Evolutionary conservation across 2,797 vertebrate genomes (phyloP).

Genomic region (Hypotaenidia okinawae): DNA sequence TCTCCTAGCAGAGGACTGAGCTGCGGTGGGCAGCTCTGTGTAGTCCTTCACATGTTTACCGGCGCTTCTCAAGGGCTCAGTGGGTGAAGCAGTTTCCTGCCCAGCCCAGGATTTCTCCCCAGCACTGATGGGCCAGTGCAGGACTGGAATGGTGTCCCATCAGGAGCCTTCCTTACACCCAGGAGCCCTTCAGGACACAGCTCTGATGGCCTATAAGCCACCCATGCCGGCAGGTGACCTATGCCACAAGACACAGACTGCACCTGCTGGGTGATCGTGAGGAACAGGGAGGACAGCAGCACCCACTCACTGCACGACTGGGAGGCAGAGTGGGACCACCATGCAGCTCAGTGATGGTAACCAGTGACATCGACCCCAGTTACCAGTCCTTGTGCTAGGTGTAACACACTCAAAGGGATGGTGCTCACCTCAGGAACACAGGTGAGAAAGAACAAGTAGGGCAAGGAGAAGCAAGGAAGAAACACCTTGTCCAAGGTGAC

Average conservation of each 20-base stretch:
- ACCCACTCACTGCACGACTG: neutral
- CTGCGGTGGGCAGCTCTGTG: neutral
- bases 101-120: neutral
- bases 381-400: neutral
- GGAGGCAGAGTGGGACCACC: neutral
- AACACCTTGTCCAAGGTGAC: neutral
- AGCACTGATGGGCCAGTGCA: neutral
- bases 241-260: too few species aligned
- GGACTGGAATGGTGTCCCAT: accelerated
- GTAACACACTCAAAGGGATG: neutral
- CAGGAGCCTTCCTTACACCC: neutral
- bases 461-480: neutral
- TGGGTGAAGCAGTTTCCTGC: neutral
- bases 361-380: neutral
- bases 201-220: neutral
- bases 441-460: neutral
- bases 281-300: neutral
- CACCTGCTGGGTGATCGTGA: neutral
- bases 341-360: accelerated
- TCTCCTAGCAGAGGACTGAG: neutral
- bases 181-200: neutral
- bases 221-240: neutral
- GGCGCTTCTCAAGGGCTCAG: neutral
- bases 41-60: accelerated
- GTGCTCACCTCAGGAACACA: neutral